Base-by-base conservation (phyloP, 37 sponge, comb jelly and placozoan genomes). In the Cladorhizidae sp. region DNA sequence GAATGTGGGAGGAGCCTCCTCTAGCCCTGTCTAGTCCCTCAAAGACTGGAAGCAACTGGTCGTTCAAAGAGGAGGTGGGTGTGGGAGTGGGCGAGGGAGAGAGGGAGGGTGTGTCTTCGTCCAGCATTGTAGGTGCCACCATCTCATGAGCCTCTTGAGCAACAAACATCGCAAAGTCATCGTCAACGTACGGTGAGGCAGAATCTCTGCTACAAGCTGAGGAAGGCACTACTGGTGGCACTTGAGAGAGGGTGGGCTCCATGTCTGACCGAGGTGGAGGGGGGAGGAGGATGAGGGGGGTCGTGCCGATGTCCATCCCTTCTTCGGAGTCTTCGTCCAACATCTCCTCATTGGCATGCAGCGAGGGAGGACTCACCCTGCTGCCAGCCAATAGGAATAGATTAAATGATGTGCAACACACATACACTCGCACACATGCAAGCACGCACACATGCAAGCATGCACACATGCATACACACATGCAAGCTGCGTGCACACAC, bases 121-220 rank as follows among this genome's bases (percentile, higher is more conserved):
- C 87, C 42, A 68, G 11, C 14, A 37, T 9, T 23, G 70, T 21
- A 64, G 67, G 28, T 1, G 57, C 68, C 49, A 45, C 5, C 50
- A 49, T 56, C 0, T 72, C 64, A 15, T 85, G 58, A 0, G 75
- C 79, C 40, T 90, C 90, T 9, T 73, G 64, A 37, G 86, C 90
- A 31, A 90, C 70, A 55, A 90, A 85, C 55, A 70, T 81, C 22
- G 90, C 90, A 90, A 90, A 90, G 35, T 75, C 86, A 32, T 83
- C 84, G 40, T 81, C 82, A 33, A 75, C 73, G 32, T 80, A 84
- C 0, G 75, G 74, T 29, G 73, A 73, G 29, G 57, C 57, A 1
- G 83, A 57, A 51, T 75, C n/a, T n/a, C n/a, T 35, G 26, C 74
- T 79, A 33, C 43, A 77, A 32, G 29, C 41, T 18, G 73, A 25